Base-by-base conservation (phyloP, 35 echinoderm and acorn worm species). In the Holothuria glaberrima region DNA sequence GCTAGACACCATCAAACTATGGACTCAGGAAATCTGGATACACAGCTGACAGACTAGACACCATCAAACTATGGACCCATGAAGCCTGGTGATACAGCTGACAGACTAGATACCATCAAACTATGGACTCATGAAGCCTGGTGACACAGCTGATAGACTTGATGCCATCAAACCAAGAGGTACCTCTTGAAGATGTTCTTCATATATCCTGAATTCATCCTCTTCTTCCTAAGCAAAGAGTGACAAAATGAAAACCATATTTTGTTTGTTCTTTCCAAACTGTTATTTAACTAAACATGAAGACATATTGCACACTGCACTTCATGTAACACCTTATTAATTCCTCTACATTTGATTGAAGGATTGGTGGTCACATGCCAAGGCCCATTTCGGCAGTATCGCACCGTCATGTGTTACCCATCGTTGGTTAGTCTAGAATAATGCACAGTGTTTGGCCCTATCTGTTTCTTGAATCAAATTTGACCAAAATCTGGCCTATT, bases 21-120 rank as follows among this genome's bases (percentile, higher is more conserved):
- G 36, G 36, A 41, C 36, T 7, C 2, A 41, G 2, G 2, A 41
- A 41, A 41, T 7, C 36, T 41, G 36, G 36, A 4, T 4, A 97
- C 13, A 97, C 80, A 59, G 92, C 89, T 13, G 92, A 89, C 10
- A 76, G 20, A 82, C 68, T 86, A 29, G 95, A 91, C 18, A 89
- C 90, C 30, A 90, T 94, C 46, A 94, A 67, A 30, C 74, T 78
- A 78, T 5, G 83, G 85, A 87, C 62, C 80, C 76, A 88, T 92
- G 62, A 97, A 97, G 18, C 95, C 95, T 12, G 95, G 95, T 27
- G 95, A 97, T 5, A 97, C 80, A 48, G 89, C 91, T 21, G 92
- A 89, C 9, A 75, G 25, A 80, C 75, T 86, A 28, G 95, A 94
- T 26, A 89, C 89, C 30, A 89, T 94, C 44, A 94, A 66, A 26